Conservation (phyloP, 92 coral and sea anemone species). For the Phenganax subtilis region DNA sequence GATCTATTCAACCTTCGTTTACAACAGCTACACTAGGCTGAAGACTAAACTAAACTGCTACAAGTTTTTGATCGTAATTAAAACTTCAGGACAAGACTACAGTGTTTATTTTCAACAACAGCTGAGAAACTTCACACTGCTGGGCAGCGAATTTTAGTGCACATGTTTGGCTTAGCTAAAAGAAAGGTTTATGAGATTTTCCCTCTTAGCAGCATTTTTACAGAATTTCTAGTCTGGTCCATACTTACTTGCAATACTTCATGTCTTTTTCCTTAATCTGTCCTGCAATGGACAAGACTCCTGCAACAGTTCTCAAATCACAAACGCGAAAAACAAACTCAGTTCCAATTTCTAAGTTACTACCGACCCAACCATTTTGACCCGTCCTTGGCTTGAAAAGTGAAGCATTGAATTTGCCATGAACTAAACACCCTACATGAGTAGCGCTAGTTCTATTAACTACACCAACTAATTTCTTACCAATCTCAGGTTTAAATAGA, state of each 20-base stretch:
- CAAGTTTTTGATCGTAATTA: too few relatives aligned
- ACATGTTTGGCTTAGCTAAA: not conserved
- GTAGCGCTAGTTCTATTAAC: constrained; percentile 73
- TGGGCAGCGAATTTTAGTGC: too few relatives aligned
- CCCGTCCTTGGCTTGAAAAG: constrained; percentile 54
- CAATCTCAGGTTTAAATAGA: constrained; percentile 73
- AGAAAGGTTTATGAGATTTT: not conserved
- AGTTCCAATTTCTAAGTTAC: constrained; percentile 61
- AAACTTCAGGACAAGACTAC: too few relatives aligned
- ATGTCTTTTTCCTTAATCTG: constrained; percentile 46
- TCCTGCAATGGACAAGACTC: constrained; percentile 83
- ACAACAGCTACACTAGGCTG: too few relatives aligned
- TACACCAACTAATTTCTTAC: constrained; percentile 67
- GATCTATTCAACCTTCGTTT: too few relatives aligned
- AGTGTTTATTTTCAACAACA: too few relatives aligned
- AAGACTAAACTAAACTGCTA: too few relatives aligned
- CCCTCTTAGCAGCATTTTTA: not conserved
- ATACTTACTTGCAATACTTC: constrained; percentile 31
- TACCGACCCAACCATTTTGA: constrained; percentile 51
- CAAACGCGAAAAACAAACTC: constrained; percentile 66
- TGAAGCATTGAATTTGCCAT: constrained; percentile 80
- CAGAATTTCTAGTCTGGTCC: not conserved
- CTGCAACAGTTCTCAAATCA: constrained; percentile 66
- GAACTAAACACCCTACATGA: constrained; percentile 86
- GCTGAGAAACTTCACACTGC: too few relatives aligned